A percentile compares a stretch with the other conserved stretches of the same genome.
Conservation (phyloP, 2,888 invertebrate genomes). For the Nysson spinosus region DNA sequence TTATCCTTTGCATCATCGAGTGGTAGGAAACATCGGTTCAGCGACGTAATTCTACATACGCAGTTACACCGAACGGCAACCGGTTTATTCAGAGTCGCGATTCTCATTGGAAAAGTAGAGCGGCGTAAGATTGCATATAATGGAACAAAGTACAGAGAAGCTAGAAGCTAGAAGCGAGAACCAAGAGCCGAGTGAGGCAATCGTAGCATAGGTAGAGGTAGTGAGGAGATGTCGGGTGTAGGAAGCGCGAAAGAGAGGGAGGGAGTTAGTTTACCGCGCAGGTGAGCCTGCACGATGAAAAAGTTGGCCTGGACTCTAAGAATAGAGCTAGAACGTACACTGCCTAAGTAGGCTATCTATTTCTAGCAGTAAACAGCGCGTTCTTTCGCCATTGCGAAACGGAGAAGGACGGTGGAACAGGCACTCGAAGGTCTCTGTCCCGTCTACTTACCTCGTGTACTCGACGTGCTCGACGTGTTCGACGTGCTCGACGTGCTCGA, state of each 20-base stretch:
- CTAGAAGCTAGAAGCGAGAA: too few relatives aligned
- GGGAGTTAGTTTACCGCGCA: conserved; percentile 31
- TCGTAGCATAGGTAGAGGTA: conserved; percentile 33
- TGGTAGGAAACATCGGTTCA: neutral
- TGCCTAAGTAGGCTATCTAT: conserved; percentile 67
- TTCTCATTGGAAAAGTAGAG: conserved; percentile 35
- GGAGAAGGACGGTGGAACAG: conserved; percentile 53
- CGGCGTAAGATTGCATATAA: conserved; percentile 42
- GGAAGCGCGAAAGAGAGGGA: conserved; percentile 10
- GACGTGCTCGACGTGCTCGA: too few relatives aligned
- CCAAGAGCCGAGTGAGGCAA: conserved; percentile 44
- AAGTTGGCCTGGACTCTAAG: conserved; percentile 55
- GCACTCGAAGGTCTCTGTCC: conserved; percentile 55
- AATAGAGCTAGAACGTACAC: conserved; percentile 62
- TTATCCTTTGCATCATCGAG: too few relatives aligned
- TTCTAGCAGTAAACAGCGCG: conserved; percentile 59
- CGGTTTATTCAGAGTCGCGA: conserved; percentile 6
- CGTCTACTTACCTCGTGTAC: conserved; percentile 25
- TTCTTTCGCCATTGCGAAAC: conserved; percentile 56
- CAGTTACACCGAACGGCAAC: neutral
- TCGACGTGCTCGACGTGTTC: too few relatives aligned
- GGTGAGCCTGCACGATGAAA: conserved; percentile 49
- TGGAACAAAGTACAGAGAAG: conserved; percentile 37
- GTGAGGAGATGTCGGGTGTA: too few relatives aligned
- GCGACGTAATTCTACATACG: neutral